Base-by-base conservation (phyloP, 2,888 invertebrate species). In the Drosophila quasianomalipes region DNA sequence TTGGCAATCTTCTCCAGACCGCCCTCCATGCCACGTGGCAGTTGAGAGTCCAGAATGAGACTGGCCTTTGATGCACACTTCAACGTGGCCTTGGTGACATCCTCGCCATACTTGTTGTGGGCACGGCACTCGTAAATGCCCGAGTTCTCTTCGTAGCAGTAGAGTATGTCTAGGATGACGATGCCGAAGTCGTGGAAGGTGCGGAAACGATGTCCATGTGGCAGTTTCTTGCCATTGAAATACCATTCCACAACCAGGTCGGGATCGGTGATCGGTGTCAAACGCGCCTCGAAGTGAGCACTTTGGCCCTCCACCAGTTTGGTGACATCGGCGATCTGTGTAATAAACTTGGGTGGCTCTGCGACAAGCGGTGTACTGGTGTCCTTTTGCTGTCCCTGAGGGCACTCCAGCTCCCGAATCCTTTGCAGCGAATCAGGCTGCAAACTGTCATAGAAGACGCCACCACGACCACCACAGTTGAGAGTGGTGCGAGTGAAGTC, bases 121-220 rank as follows among this genome's bases (percentile, higher is more conserved):
- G 99, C 99, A 89, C 98, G 95, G 92, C 98, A 98, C 94, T 98
- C 98, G 92, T 98, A 99, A 71, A 96, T 96, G 60, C 98, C 98
- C 53, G 97, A 97, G 93, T 99, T 99, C 94, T 98, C 98, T 94
- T 98, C 99, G 92, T 99, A 99, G 91, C 98, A 98, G 92, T 98
- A 99, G 44, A 98, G 94, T 86, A 99, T 98, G 91, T 99, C 99
- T 91, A 99, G 95, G 85, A 98, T 98, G 58, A 99, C 99, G 91
- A 98, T 97, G 74, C 99, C 99, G 93, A 99, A 99, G 92, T 99
- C 99, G 92, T 99, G 98, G 96, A 99, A 98, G 65, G 99, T 99
- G 85, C 99, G 96, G 94, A 98, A 99, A 81, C 99, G 96, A 93
- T 99, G 99, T 60, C 99, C 99, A 94, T 97, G 97, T 2, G 98